A percentile compares a stretch with the other conserved stretches of the same genome.
Conservation (phyloP, 2,888 invertebrate genomes). For the Drosophila villosipedis region DNA sequence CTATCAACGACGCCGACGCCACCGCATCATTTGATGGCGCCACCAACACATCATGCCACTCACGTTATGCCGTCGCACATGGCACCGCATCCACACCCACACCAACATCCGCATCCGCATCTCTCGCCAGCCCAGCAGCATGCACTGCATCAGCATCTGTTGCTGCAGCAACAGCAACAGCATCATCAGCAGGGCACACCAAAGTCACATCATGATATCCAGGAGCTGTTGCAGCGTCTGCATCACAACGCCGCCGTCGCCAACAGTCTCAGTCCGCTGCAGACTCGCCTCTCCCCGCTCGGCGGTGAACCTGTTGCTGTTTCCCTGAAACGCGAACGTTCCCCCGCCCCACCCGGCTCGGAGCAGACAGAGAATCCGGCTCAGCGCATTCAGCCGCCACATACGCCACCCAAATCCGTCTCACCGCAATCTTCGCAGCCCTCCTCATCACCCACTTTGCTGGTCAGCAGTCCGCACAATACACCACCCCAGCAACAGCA, state of each 20-base stretch:
- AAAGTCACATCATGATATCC: conserved; percentile 82
- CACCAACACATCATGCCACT: conserved; percentile 55
- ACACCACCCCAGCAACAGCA: conserved; percentile 61
- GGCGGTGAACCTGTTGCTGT: conserved; percentile 54
- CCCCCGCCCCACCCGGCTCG: conserved; percentile 74
- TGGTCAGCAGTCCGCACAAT: conserved; percentile 73
- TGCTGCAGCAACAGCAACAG: conserved; percentile 75
- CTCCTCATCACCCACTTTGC: conserved; percentile 74
- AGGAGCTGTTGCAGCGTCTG: conserved; percentile 83
- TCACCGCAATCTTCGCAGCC: conserved; percentile 83
- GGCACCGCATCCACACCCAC: conserved; percentile 62
- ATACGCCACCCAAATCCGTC: conserved; percentile 84
- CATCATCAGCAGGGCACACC: conserved; percentile 65
- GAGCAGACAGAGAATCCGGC: conserved; percentile 83
- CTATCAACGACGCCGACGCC: conserved; percentile 62
- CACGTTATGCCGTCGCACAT: conserved; percentile 67
- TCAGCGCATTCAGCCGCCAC: conserved; percentile 84
- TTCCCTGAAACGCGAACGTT: conserved; percentile 83
- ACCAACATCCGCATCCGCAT: conserved; percentile 63
- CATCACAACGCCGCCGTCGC: conserved; percentile 83
- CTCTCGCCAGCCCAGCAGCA: conserved; percentile 81
- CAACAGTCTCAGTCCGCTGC: conserved; percentile 77
- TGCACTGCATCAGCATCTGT: conserved; percentile 81
- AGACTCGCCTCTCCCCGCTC: conserved; percentile 75
- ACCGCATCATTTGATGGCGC: conserved; percentile 72